A percentile compares a stretch with the other conserved stretches of the same genome.
Conservation (phyloP, 2,113 vertebrate genomes). For the Nyctibius bracteatus region DNA sequence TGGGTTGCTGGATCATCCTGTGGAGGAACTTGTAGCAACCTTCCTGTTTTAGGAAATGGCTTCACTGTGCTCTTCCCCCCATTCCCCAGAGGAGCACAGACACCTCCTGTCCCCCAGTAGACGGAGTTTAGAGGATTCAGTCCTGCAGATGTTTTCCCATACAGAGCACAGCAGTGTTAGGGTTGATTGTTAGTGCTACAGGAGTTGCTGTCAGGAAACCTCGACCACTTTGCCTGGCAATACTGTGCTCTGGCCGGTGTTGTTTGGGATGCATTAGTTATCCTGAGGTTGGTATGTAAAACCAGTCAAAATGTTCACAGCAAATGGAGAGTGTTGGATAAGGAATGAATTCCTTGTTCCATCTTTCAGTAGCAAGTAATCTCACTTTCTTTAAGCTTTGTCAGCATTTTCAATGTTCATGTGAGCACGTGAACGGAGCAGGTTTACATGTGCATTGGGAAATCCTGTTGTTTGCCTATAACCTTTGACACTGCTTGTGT, state of each 20-base stretch:
- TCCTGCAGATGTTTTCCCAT: background rate
- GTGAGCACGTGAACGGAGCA: background rate
- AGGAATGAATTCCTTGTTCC: background rate
- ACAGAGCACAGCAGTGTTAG: rapidly evolving
- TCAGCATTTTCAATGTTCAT: background rate
- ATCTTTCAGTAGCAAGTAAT: background rate
- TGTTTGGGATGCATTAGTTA: background rate
- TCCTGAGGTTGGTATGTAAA: background rate
- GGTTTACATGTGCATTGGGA: background rate
- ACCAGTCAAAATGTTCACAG: background rate
- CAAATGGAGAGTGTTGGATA: background rate
- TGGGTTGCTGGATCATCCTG: background rate
- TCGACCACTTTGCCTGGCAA: background rate
- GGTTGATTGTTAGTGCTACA: background rate
- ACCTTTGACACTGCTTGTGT: background rate
- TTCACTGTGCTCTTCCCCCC: background rate
- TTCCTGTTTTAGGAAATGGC: background rate
- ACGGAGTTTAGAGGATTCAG: background rate
- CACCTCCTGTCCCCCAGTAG: rapidly evolving
- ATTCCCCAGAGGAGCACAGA: background rate
- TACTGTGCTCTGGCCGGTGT: background rate
- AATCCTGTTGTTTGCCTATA: background rate
- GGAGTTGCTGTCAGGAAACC: background rate
- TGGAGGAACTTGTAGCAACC: background rate
- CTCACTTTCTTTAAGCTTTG: background rate